These are phyloP conservation scores for Halcyon badia DNA, from an alignment of 2,797 vertebrate species.

Conservation along the genomic window DNA sequence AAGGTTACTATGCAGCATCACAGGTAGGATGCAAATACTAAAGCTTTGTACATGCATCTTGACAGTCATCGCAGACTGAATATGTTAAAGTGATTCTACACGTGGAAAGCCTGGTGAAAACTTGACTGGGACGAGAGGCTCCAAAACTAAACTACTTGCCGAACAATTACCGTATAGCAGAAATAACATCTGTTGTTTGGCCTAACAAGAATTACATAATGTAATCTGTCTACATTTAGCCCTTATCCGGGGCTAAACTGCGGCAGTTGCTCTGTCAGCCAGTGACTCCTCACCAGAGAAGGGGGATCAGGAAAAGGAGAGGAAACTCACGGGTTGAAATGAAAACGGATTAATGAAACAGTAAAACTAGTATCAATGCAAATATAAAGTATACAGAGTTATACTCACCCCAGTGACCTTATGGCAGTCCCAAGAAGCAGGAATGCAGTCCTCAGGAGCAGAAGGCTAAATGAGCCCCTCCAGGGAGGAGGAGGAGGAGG, in stretches of 20 bases:
- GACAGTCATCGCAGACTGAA: not conserved
- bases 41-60: not conserved
- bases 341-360: not conserved
- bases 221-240: not conserved
- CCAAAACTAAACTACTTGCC: not conserved
- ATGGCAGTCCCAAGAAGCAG: not conserved
- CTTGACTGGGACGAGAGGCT: not conserved
- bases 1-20: constrained; percentile 96
- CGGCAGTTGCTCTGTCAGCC: not conserved
- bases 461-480: not conserved
- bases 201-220: not conserved
- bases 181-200: not conserved
- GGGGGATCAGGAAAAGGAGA: not conserved
- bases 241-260: not conserved
- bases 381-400: not conserved
- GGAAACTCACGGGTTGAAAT: not conserved
- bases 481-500: not conserved
- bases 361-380: not conserved
- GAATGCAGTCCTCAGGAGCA: not conserved
- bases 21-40: constrained; percentile 82
- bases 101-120: not conserved
- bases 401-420: not conserved
- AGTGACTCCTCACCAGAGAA: not conserved
- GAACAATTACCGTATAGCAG: not conserved
- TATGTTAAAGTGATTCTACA: not conserved